Conservation (phyloP, 2,888 invertebrate species). For the Dendrolimus pini region DNA sequence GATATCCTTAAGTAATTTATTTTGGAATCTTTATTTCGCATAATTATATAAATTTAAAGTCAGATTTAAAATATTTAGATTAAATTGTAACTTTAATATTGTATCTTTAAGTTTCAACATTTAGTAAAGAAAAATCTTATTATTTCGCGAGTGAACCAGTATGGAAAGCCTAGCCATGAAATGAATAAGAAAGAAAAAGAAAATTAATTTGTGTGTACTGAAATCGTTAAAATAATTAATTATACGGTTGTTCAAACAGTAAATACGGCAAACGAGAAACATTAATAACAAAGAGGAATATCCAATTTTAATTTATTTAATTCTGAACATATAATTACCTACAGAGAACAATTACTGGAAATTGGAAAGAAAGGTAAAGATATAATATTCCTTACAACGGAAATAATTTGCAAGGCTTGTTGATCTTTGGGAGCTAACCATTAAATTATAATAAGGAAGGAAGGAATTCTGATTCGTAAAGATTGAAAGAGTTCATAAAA, state of each 20-base stretch:
- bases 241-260: background rate
- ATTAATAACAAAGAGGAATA: background rate
- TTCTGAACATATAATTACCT: background rate
- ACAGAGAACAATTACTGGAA: background rate
- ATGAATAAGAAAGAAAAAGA: background rate
- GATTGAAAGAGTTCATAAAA: too few species aligned
- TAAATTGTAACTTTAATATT: too few species aligned
- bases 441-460: background rate
- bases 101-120: too few species aligned
- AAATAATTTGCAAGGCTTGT: background rate
- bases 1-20: too few species aligned
- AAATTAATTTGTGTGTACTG: background rate
- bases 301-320: background rate
- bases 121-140: too few species aligned
- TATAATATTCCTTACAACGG: background rate
- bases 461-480: background rate
- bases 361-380: background rate
- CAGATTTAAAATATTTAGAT: too few species aligned
- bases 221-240: background rate
- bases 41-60: too few species aligned
- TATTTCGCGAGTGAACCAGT: too few species aligned
- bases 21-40: too few species aligned
- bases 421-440: background rate
- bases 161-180: too few species aligned
- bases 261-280: background rate